Conservation (phyloP, 2,888 invertebrate genomes). For the Leptinotarsa peninsularis region DNA sequence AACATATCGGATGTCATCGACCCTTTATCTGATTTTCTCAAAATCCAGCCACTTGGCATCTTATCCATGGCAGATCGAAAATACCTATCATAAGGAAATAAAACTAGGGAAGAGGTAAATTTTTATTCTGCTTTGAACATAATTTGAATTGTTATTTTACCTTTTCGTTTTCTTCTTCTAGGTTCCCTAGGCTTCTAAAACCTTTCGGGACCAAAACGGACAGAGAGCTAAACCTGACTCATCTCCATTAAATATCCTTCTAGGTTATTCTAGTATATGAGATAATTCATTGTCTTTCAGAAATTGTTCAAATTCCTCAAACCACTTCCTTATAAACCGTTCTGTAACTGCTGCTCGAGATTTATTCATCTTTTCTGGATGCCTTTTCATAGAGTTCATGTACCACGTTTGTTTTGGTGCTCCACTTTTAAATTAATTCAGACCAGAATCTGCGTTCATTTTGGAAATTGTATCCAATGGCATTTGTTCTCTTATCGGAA, state of each 20-base stretch:
- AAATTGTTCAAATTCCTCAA: too few relatives aligned
- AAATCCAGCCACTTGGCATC: constrained; percentile 44
- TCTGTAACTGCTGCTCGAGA: too few relatives aligned
- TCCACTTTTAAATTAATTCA: neutral
- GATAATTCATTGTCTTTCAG: neutral
- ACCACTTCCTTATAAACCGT: too few relatives aligned
- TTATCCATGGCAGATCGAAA: constrained; percentile 38
- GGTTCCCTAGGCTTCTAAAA: constrained; percentile 31
- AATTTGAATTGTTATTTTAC: constrained; percentile 42
- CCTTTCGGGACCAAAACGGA: constrained; percentile 39
- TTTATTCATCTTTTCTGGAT: too few relatives aligned
- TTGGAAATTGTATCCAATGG: constrained; percentile 48
- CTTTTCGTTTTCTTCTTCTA: constrained; percentile 41
- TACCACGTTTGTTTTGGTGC: too few relatives aligned
- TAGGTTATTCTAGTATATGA: constrained; percentile 43
- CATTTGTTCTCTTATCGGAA: constrained; percentile 54
- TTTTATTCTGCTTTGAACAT: constrained; percentile 37
- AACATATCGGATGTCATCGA: constrained; percentile 47
- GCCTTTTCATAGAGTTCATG: too few relatives aligned
- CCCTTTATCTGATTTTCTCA: constrained; percentile 46
- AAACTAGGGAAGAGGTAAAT: constrained; percentile 25
- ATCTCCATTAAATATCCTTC: constrained; percentile 56
- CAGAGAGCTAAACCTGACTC: constrained; percentile 58
- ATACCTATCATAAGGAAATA: constrained; percentile 42
- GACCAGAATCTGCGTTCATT: neutral